Base-by-base conservation (phyloP, 2,888 invertebrate species). In the Vandiemenella viatica region DNA sequence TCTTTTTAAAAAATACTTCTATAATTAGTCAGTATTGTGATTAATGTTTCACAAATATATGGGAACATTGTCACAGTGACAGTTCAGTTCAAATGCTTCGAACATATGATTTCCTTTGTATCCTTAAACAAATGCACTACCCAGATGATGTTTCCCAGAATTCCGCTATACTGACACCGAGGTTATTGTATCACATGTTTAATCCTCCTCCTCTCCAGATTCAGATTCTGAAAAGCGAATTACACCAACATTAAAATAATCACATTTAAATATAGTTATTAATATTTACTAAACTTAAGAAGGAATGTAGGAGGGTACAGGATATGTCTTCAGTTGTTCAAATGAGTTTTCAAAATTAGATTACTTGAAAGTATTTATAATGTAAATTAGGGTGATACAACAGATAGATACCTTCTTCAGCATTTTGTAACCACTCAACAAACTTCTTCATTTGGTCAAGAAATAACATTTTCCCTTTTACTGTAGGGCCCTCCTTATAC, bases 361-460 rank as follows among this genome's bases (percentile, higher is more conserved):
- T n/a, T n/a, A n/a, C n/a, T n/a, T n/a, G n/a, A n/a, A n/a, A n/a
- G n/a, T n/a, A n/a, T n/a, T n/a, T n/a, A n/a, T n/a, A 50, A 37
- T 23, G n/a, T 20, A 22, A 5, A 48, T n/a, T 15, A 43, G 40
- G 1, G 13, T 19, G 18, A 3, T 21, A 46, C 10, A 37, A 50
- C 18, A 20, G 22, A 13, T 20, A 47, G 10, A 26, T 8, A 68
- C 73, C 83, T 69, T 95, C 93, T 68, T 96, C 95, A 51, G 96
- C 95, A 70, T 83, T 93, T 69, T 95, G 88, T 56, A 96, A 76
- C 95, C 95, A 96, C 70, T 96, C 95, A 47, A 95, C 80, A 66
- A 96, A 95, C 72, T 88, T 87, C 71, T 90, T 91, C 90, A 93
- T 95, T 74, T 96, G 95, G 65, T 93, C 93, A 60, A 95, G 80